Evolutionary conservation across 1,140 invertebrate species (phyloP).

Genomic region (Zaprionus ghesquierei): DNA sequence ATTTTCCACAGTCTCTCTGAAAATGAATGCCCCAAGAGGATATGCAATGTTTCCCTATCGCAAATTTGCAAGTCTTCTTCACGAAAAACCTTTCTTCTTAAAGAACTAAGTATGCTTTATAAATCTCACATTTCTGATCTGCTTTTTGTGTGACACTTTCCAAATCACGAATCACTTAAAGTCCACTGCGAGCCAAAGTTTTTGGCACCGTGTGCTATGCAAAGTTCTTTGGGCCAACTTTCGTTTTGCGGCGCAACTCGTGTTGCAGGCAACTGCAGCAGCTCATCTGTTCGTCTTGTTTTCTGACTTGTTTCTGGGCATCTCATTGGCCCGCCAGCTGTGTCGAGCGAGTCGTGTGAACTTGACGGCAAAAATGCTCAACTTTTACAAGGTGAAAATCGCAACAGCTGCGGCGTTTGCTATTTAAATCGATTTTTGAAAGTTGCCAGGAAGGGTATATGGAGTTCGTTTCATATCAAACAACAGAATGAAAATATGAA

Average conservation of each 20-base stretch:
- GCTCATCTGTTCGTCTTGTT: conserved; percentile 8
- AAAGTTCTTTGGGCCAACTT: conserved; percentile 43
- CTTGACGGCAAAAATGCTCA: conserved; percentile 34
- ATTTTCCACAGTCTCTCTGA: no score
- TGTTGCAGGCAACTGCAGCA: conserved; percentile 35
- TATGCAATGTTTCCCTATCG: no score
- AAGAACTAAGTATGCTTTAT: no score
- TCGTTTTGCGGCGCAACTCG: conserved; percentile 33
- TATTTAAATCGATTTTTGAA: background rate
- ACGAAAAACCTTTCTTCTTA: no score
- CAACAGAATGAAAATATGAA: no score
- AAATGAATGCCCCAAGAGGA: no score
- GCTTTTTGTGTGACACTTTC: background rate
- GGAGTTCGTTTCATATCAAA: no score
- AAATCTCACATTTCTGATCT: no score
- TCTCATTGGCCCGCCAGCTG: conserved; percentile 29
- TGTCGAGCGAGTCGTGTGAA: conserved; percentile 31
- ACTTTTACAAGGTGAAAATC: conserved; percentile 50
- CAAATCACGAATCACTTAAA: background rate
- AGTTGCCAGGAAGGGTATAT: background rate
- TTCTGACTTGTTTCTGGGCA: background rate
- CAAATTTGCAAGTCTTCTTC: no score
- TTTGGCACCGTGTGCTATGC: conserved; percentile 16
- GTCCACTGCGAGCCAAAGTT: conserved; percentile 14
- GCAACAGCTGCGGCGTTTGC: conserved; percentile 37